Conservation (phyloP, 2,888 invertebrate species). For the Cantharis nigra region DNA sequence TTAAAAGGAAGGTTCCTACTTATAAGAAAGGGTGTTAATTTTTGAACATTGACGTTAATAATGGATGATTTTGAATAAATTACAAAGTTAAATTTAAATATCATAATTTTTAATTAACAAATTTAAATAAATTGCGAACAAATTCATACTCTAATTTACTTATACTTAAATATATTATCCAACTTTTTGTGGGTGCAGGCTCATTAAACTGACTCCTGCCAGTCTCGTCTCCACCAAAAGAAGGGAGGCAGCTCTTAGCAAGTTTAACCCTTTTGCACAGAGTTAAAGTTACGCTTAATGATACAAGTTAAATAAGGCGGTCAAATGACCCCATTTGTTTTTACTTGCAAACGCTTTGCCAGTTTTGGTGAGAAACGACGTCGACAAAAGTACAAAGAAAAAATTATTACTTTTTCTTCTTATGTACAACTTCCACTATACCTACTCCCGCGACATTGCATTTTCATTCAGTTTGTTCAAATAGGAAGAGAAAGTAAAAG, state of each 20-base stretch:
- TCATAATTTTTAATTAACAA: neutral
- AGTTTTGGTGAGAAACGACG: neutral
- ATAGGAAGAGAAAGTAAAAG: neutral
- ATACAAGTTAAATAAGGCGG: constrained; percentile 3
- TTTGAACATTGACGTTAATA: neutral
- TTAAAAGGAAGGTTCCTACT: neutral
- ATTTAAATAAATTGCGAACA: neutral
- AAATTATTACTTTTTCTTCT: neutral
- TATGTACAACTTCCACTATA: neutral
- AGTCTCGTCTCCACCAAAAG: neutral
- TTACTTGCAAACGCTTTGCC: neutral
- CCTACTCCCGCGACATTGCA: neutral
- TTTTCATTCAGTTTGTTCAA: neutral
- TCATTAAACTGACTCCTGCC: neutral
- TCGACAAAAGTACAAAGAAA: neutral
- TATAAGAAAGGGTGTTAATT: neutral
- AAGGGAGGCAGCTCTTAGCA: neutral
- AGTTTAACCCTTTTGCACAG: neutral
- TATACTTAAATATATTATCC: neutral
- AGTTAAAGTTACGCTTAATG: neutral
- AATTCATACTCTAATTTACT: neutral
- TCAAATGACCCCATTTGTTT: neutral
- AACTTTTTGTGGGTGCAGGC: neutral
- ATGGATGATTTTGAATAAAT: neutral
- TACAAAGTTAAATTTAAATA: neutral